phyloP scores from a whole-genome alignment of 2,113 vertebrate species.

The Strix aluco region DNA sequence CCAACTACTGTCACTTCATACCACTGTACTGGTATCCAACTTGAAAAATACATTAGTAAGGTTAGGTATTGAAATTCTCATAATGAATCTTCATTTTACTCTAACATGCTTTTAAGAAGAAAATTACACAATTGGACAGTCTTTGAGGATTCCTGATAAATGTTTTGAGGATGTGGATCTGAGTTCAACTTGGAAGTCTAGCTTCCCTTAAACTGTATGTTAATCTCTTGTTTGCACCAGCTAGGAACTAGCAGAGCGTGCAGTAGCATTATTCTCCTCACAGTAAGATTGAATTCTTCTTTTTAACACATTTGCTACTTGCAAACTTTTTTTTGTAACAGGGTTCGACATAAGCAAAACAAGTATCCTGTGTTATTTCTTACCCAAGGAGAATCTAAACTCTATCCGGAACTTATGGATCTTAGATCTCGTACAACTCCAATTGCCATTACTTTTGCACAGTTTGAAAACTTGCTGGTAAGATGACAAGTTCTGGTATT shows the following conservation, averaged over 20 bases:
- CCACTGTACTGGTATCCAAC: background rate
- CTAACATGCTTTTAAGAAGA: background rate
- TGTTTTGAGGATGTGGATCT: background rate
- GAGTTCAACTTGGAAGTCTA: background rate
- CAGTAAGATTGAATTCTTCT: background rate
- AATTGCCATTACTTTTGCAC: slow-evolving; percentile 94
- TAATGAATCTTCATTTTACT: accelerated
- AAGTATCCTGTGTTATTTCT: slow-evolving; percentile 97
- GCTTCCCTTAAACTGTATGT: background rate
- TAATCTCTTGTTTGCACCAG: background rate
- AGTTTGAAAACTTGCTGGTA: slow-evolving; percentile 96
- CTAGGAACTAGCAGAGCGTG: background rate
- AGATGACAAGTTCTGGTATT: slow-evolving; percentile 14
- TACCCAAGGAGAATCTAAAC: slow-evolving; percentile 89
- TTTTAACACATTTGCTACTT: background rate
- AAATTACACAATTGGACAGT: background rate
- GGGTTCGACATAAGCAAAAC: slow-evolving; percentile 96
- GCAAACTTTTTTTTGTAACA: slow-evolving; percentile 15
- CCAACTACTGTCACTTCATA: background rate
- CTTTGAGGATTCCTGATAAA: background rate
- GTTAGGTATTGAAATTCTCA: background rate
- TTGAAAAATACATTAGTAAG: background rate
- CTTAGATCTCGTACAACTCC: slow-evolving; percentile 89
- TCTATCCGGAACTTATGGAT: slow-evolving; percentile 95
- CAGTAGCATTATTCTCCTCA: background rate